These are phyloP conservation scores for Leucozona laternaria DNA, from an alignment of 2,888 invertebrate genomes.

Conservation along the genomic window DNA sequence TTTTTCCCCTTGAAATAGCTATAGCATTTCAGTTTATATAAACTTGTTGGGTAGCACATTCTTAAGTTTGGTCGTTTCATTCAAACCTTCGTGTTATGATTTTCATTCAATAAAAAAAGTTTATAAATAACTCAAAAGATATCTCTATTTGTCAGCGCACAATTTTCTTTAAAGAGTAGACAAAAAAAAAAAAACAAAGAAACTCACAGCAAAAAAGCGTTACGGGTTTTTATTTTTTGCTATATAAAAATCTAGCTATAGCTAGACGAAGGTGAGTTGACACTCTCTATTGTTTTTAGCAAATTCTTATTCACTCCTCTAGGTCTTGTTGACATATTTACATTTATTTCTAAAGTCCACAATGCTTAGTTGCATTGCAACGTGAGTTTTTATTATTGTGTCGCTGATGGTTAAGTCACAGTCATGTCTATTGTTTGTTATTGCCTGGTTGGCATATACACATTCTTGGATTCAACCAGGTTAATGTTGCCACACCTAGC, in stretches of 20 bases:
- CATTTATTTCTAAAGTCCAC: constrained; percentile 5
- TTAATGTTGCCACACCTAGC: constrained; percentile 19
- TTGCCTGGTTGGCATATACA: neutral
- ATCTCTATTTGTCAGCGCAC: neutral
- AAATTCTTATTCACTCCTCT: neutral
- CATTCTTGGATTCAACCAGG: neutral
- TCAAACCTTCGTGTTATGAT: neutral
- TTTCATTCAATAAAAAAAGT: neutral
- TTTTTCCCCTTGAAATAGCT: neutral
- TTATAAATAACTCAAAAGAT: constrained; percentile 11
- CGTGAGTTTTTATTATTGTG: constrained; percentile 16
- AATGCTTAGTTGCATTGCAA: neutral
- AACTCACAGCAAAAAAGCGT: neutral
- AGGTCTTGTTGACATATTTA: constrained; percentile 31
- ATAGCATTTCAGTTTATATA: neutral
- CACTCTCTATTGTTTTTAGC: constrained; percentile 9
- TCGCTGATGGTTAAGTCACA: constrained; percentile 4
- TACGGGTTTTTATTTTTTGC: neutral
- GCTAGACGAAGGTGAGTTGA: neutral
- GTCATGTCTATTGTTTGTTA: constrained; percentile 8
- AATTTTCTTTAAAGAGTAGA: neutral
- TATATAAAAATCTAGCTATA: neutral
- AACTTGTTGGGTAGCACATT: neutral
- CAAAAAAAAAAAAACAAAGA: neutral
- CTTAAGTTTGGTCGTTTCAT: neutral